A percentile compares a stretch with the other conserved stretches of the same genome.
phyloP scores from a whole-genome alignment of 1,140 invertebrate genomes.

The Nasonia longicornis region DNA sequence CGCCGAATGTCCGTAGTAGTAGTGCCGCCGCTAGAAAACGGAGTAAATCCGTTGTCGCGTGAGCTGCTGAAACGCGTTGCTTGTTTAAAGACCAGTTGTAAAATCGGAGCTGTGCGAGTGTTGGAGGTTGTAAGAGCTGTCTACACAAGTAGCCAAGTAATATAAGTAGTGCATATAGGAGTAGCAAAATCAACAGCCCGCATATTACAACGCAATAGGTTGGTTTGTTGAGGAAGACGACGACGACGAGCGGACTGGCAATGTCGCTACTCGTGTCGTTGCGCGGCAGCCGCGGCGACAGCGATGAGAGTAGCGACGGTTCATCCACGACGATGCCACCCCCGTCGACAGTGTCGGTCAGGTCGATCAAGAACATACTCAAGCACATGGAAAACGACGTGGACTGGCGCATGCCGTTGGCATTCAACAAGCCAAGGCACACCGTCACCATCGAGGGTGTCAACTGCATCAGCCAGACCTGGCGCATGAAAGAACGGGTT shows the following conservation, averaged over 20 bases:
- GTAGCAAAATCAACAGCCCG: not conserved
- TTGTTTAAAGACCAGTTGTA: too few relatives aligned
- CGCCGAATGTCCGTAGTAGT: not conserved
- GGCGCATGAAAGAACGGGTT: constrained; percentile 93
- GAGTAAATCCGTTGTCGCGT: not conserved
- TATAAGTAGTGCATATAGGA: not conserved
- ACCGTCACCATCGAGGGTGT: constrained; percentile 81
- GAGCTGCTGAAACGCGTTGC: not conserved
- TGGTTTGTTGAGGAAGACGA: not conserved
- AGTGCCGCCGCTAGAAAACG: not conserved
- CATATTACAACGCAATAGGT: not conserved
- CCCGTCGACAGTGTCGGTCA: not conserved
- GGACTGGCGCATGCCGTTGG: constrained; percentile 74
- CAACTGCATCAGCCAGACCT: constrained; percentile 81
- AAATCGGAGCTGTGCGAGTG: not conserved
- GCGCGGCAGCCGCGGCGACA: constrained; percentile 8
- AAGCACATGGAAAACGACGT: constrained; percentile 43
- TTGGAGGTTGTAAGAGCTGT: not conserved
- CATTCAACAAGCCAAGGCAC: constrained; percentile 80
- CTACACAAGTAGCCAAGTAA: not conserved
- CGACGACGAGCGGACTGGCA: not conserved
- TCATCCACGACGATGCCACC: not conserved
- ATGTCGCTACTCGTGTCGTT: constrained; percentile 38
- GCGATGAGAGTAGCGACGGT: not conserved
- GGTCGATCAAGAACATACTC: not conserved